phyloP scores from a whole-genome alignment of 2,888 invertebrate species.

The Cerastis leucographa region DNA sequence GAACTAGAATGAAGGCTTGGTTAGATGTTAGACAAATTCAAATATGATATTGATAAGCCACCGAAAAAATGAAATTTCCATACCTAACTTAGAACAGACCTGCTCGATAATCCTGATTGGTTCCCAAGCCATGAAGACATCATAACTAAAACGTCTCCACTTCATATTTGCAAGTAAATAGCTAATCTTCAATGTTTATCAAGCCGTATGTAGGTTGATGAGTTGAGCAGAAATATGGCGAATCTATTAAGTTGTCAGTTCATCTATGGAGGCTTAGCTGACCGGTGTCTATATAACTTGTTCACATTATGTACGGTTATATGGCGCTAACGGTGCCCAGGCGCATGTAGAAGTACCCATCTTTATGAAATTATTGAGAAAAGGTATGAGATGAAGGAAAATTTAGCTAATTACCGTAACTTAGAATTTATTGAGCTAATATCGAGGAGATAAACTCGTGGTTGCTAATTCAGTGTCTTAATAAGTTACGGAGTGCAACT shows the following conservation, averaged over 20 bases:
- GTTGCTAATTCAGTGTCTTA: not conserved
- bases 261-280: slow-evolving; percentile 56
- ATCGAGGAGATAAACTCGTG: not conserved
- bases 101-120: slow-evolving; percentile 4
- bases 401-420: not conserved
- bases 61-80: not conserved
- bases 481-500: not conserved
- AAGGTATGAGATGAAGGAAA: not conserved
- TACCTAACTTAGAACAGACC: not conserved
- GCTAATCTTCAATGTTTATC: slow-evolving; percentile 35
- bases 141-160: not conserved
- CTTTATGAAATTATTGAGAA: slow-evolving; percentile 30
- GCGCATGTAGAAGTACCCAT: slow-evolving; percentile 49
- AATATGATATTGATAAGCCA: not conserved
- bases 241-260: slow-evolving; percentile 64
- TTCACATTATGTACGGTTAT: slow-evolving; percentile 80
- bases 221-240: slow-evolving; percentile 45
- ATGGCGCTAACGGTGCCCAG: slow-evolving; percentile 76
- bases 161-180: slow-evolving; percentile 41
- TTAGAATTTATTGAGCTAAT: not conserved
- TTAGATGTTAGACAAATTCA: too few species aligned
- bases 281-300: slow-evolving; percentile 74
- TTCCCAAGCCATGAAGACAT: not conserved
- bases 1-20: too few species aligned
- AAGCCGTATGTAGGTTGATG: slow-evolving; percentile 45